Evolutionary conservation across 2,797 vertebrate genomes (phyloP), one percentile per base, ranked within the genome.

Genomic region (Eulemur albifrons): DNA sequence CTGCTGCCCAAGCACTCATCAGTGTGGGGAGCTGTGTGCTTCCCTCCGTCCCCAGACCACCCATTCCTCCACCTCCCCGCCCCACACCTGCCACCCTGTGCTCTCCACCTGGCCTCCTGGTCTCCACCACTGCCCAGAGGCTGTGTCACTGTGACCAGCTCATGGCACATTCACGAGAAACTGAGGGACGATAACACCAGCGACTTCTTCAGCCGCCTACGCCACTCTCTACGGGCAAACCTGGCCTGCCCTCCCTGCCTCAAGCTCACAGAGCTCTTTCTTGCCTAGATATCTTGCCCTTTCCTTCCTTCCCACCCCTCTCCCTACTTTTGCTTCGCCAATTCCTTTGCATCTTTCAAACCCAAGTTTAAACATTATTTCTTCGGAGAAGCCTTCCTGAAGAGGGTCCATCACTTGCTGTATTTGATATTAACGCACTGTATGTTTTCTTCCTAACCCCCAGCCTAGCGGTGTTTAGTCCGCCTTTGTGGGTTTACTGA

Each of bases 111-210:
- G 14, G 50, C 27, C 35, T 45, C 32, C 0, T 43, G 9, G 67
- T 35, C 75, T 89, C 32, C 40, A 11, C 14, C 54, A 25, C 17
- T 20, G 12, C n/a, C 18, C 35, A 8, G 77, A 81, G 14, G 12
- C 81, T 4, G 1, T 17, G 35, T 35, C 57, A 13, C 35, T 17
- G 32, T 21, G 32, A 57, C 12, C 20, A 50, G 30, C 5, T 93
- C n/a, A 1, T 3, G 1, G 23, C 25, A 20, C 50, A 67, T n/a
- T 5, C 50, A 40, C 4, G 21, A 48, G 40, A 72, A 48, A 18
- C 5, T 0, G 32, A n/a, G n/a, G 27, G 48, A 3, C 38, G 25
- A 32, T 20, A n/a, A 61, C 1, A 6, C n/a, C 25, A 43, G 2
- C 18, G 6, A 21, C 30, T 43, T 82, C 63, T 59, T 45, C 40